A percentile compares a stretch with the other conserved stretches of the same genome.
phyloP scores from a whole-genome alignment of 1,140 invertebrate genomes.

The Drosophila kurseongensis region DNA sequence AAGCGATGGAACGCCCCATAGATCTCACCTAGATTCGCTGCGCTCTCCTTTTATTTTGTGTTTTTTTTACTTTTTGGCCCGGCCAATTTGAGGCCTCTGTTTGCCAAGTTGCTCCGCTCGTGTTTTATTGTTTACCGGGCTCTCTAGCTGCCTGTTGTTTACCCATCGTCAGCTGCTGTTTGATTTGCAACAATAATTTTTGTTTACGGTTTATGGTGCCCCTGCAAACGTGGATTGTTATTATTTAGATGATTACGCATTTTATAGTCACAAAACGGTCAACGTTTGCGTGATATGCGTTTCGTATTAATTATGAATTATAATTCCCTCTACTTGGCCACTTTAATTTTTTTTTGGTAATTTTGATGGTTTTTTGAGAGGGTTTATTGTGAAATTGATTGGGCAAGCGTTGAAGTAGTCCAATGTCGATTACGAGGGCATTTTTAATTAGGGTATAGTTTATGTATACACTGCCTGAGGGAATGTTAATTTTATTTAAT shows the following conservation, averaged over 20 bases:
- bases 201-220: constrained; percentile 52
- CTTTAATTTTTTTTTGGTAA: constrained; percentile 14
- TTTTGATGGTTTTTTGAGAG: constrained; percentile 13
- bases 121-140: constrained; percentile 35
- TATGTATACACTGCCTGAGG: not conserved
- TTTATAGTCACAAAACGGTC: constrained; percentile 46
- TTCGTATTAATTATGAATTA: constrained; percentile 69
- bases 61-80: constrained; percentile 4
- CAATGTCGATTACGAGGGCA: constrained; percentile 33
- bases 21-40: constrained; percentile 46
- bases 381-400: constrained; percentile 45
- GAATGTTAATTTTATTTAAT: not conserved
- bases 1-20: constrained; percentile 8
- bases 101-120: constrained; percentile 33
- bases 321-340: constrained; percentile 11
- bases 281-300: constrained; percentile 62
- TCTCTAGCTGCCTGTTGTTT: constrained; percentile 51
- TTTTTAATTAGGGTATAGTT: constrained; percentile 23
- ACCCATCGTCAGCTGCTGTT: constrained; percentile 58
- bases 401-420: constrained; percentile 28
- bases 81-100: constrained; percentile 18
- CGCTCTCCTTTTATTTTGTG: constrained; percentile 23
- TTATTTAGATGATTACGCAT: constrained; percentile 64
- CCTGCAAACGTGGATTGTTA: constrained; percentile 48
- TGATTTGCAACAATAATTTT: constrained; percentile 64